A percentile compares a stretch with the other conserved stretches of the same genome.
These are phyloP conservation scores for Henricia sp. DNA, from an alignment of 53 echinoderm and acorn worm genomes.

Conservation along the genomic window DNA sequence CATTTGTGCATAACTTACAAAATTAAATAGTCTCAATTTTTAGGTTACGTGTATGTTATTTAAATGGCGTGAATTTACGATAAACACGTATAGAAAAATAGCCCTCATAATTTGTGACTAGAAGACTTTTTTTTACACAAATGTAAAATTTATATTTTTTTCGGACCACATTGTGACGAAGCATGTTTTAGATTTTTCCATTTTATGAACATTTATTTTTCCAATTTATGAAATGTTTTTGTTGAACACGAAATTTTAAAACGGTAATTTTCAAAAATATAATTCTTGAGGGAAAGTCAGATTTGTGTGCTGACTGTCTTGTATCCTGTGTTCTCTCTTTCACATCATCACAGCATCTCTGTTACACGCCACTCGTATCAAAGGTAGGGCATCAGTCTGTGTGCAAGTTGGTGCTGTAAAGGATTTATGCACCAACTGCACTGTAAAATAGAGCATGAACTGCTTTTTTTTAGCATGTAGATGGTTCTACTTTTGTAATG, in stretches of 20 bases:
- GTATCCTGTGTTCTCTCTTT: conserved; percentile 53
- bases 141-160: no score
- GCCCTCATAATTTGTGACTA: no score
- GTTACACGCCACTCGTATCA: conserved; percentile 82
- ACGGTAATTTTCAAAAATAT: neutral
- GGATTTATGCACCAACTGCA: neutral
- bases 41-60: no score
- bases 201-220: no score
- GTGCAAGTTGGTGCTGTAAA: conserved; percentile 42
- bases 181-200: no score
- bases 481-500: neutral
- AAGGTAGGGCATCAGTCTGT: conserved; percentile 84
- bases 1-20: no score
- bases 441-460: conserved; percentile 13
- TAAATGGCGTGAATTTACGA: no score
- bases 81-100: no score
- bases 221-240: no score
- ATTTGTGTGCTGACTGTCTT: conserved; percentile 46
- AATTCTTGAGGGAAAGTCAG: neutral
- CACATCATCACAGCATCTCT: conserved; percentile 46
- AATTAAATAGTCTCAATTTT: no score
- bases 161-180: no score
- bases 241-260: neutral
- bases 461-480: conserved; percentile 20
- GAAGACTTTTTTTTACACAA: no score